phyloP scores from a whole-genome alignment of 1,140 invertebrate genomes.

The Vanessa tameamea region DNA sequence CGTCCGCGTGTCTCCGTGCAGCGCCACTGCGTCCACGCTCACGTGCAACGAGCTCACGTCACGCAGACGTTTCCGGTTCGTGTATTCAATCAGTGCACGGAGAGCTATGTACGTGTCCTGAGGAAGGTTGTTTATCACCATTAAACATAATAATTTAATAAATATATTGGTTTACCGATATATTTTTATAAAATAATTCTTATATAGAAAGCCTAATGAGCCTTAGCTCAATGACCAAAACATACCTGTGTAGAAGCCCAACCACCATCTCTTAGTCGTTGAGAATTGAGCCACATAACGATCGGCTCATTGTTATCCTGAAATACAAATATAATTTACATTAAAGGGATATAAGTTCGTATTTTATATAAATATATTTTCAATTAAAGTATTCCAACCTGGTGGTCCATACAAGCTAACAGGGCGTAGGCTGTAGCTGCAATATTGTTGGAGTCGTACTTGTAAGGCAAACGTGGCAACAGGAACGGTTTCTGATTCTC shows the following conservation, averaged over 20 bases:
- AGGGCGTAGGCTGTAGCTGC: conserved; percentile 96
- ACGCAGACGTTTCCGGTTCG: conserved; percentile 89
- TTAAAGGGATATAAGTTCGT: background rate
- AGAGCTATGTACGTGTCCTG: conserved; percentile 93
- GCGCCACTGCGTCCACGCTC: conserved; percentile 91
- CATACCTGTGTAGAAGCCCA: conserved; percentile 94
- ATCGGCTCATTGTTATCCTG: conserved; percentile 89
- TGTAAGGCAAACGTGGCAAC: conserved; percentile 91
- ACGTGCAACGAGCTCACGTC: conserved; percentile 93
- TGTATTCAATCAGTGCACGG: conserved; percentile 95
- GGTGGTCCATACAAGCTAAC: conserved; percentile 91
- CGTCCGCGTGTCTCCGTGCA: conserved; percentile 84
- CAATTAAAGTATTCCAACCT: conserved; percentile 57
- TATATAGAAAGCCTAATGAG: too few species aligned
- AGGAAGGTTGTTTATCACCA: background rate
- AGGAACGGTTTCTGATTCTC: conserved; percentile 96
- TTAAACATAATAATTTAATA: too few species aligned
- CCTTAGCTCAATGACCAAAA: too few species aligned
- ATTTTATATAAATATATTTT: background rate
- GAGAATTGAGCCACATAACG: conserved; percentile 96
- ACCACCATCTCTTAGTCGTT: conserved; percentile 94
- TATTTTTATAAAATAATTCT: too few species aligned
- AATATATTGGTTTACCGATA: too few species aligned
- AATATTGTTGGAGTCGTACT: conserved; percentile 94
- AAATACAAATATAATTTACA: conserved; percentile 6